Conservation (phyloP, 2,888 invertebrate species). For the Pachycephus smyrnensis region DNA sequence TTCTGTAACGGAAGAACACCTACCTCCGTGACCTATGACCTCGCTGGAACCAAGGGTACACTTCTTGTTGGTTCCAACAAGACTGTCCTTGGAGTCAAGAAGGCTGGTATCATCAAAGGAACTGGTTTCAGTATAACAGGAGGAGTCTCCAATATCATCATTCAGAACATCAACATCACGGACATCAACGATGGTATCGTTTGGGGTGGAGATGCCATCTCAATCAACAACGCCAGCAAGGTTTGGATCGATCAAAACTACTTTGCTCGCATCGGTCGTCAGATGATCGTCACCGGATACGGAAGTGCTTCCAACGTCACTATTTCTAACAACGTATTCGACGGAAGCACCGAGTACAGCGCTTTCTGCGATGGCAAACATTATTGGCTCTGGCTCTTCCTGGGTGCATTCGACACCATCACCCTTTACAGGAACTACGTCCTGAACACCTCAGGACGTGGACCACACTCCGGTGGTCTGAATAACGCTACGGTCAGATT, state of each 20-base stretch:
- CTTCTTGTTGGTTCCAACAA: background rate
- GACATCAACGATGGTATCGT: background rate
- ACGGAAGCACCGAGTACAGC: background rate
- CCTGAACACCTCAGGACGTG: background rate
- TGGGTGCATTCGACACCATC: background rate
- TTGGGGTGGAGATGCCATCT: background rate
- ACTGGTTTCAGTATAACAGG: background rate
- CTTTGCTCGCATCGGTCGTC: background rate
- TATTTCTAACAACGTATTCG: background rate
- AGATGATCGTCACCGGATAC: background rate
- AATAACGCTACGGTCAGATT: background rate
- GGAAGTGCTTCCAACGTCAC: background rate
- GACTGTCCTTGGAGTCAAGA: background rate
- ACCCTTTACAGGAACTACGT: background rate
- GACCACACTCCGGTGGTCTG: background rate
- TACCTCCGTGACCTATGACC: background rate
- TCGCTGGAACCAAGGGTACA: background rate
- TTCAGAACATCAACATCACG: background rate
- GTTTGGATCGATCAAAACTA: background rate
- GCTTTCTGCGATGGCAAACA: background rate
- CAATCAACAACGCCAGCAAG: background rate
- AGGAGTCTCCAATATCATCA: background rate
- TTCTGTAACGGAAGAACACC: background rate
- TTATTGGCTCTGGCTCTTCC: background rate
- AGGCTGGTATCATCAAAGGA: background rate